These are phyloP conservation scores for Megaceryle maxima DNA, from an alignment of 2,113 vertebrate species.

Conservation along the genomic window DNA sequence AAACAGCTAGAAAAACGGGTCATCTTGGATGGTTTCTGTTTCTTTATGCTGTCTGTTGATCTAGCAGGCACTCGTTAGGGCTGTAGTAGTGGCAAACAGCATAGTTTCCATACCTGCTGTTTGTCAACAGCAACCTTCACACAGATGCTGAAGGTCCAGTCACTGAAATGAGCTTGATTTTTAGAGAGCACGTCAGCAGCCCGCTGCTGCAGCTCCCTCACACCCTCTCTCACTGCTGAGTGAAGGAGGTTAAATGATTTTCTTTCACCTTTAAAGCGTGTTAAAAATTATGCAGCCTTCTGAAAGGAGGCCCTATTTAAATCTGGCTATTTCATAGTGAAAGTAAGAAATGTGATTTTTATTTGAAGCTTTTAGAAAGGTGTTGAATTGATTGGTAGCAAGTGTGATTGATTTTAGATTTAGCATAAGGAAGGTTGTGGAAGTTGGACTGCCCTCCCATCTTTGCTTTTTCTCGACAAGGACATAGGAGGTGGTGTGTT, in stretches of 20 bases:
- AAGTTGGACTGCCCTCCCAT: not conserved
- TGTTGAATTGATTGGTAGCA: not conserved
- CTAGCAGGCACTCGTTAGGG: not conserved
- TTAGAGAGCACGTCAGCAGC: not conserved
- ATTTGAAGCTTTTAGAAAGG: not conserved
- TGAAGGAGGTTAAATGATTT: not conserved
- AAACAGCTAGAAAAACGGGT: not conserved
- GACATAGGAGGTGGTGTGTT: not conserved
- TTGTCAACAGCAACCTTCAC: not conserved
- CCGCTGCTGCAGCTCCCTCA: not conserved
- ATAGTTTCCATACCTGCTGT: not conserved
- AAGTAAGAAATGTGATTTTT: slow-evolving; percentile 8
- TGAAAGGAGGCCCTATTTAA: not conserved
- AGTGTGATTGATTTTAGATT: not conserved
- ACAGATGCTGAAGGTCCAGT: not conserved
- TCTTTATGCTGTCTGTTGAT: not conserved
- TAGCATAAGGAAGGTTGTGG: not conserved
- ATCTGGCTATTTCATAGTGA: not conserved
- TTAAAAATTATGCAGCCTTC: not conserved
- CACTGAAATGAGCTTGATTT: not conserved
- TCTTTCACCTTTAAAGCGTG: not conserved
- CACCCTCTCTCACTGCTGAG: not conserved
- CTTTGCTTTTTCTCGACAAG: not conserved
- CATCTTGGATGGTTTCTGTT: not conserved
- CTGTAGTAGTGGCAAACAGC: not conserved